Evolutionary conservation across 2,797 vertebrate genomes (phyloP), one percentile per base, ranked within the genome.

Genomic region (Pseudochirops cupreus): DNA sequence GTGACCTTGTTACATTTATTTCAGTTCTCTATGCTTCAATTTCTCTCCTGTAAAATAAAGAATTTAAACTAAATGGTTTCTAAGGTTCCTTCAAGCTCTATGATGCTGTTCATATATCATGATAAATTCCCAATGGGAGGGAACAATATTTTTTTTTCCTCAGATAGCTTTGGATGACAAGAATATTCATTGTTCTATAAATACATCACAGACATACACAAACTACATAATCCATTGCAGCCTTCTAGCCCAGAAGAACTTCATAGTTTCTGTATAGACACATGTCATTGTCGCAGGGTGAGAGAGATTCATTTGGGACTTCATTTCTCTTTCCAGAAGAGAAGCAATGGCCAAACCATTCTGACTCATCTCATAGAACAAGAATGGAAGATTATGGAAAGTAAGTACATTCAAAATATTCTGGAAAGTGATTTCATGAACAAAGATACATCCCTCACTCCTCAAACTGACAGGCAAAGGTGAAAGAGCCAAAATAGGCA

Each of bases 371-470:
- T 97, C 96, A 95, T 28, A 52, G 94, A 96, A 96, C 52, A 96
- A 94, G 82, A 58, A 94, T 46, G 26, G 94, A 46, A 95, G 31
- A 92, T 91, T 97, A 93, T 95, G 74, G 91, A 92, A 92, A 95
- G 56, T 96, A 95, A 96, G 96, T 97, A 94, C 92, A 92, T 97
- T 96, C 95, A 95, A 97, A 96, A 96, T 97, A 95, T 96, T 54
- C 94, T 96, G 29, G 67, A 94, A 97, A 97, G 52, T 94, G 90
- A 97, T 95, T 97, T 94, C 93, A 96, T 96, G 96, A 97, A 97
- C 96, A 91, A 82, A 53, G 91, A 97, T 97, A 95, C 91, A 96
- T 97, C 91, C 93, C 33, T 97, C 82, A 94, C 54, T 97, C 92
- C 95, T 96, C 74, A 94, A 58, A 94, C 95, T 96, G 93, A 96